phyloP scores from a whole-genome alignment of 2,888 invertebrate genomes.

The Hipparchia semele region DNA sequence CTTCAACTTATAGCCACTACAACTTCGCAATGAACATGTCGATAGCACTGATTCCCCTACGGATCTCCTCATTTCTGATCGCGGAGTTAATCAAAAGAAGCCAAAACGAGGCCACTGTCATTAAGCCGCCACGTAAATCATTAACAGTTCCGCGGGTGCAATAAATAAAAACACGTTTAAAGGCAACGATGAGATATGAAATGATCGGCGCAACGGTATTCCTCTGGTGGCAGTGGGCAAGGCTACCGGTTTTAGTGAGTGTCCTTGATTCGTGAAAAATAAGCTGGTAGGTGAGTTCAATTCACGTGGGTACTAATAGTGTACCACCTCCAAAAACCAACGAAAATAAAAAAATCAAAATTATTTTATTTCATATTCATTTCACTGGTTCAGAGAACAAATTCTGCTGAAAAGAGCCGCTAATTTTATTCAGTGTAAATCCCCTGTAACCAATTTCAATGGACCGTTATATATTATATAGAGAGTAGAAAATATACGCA shows the following conservation, averaged over 20 bases:
- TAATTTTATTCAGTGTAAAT: too few species aligned
- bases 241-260: conserved; percentile 43
- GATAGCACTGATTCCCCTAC: too few species aligned
- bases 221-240: conserved; percentile 48
- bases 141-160: conserved; percentile 18
- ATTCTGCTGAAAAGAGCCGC: too few species aligned
- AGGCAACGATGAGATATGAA: conserved; percentile 48
- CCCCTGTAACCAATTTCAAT: too few species aligned
- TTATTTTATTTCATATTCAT: too few species aligned
- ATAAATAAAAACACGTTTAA: conserved; percentile 35
- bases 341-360: too few species aligned
- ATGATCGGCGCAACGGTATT: conserved; percentile 59
- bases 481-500: too few species aligned
- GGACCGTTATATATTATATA: too few species aligned
- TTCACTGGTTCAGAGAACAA: too few species aligned
- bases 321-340: neutral
- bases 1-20: too few species aligned
- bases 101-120: neutral
- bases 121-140: conserved; percentile 8
- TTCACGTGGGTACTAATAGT: conserved; percentile 25
- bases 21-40: too few species aligned
- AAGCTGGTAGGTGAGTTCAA: conserved; percentile 16
- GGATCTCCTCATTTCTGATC: too few species aligned
- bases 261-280: conserved; percentile 41
- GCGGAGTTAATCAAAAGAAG: neutral